phyloP scores from a whole-genome alignment of 64 coral and sea anemone genomes.

The Anthopleura sola region DNA sequence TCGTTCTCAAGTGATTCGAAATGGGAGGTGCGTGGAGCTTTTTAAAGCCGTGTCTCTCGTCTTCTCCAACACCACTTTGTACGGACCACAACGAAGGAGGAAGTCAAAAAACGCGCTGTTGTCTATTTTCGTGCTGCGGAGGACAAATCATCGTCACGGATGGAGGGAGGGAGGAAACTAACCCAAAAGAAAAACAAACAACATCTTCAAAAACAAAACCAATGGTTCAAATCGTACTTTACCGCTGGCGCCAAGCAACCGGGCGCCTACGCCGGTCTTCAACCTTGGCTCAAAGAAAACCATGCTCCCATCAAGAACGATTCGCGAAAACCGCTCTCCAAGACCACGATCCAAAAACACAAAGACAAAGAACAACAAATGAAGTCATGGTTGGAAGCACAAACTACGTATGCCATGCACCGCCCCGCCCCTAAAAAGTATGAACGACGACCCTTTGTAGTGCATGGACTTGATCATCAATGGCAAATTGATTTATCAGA shows the following conservation, averaged over 20 bases:
- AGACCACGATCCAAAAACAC: no score
- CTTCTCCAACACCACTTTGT: not conserved
- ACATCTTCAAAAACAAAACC: not conserved
- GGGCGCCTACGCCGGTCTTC: not conserved
- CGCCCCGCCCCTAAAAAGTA: not conserved
- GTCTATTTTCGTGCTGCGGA: not conserved
- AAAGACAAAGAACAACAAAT: not conserved
- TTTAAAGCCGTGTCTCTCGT: not conserved
- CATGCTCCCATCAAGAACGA: no score
- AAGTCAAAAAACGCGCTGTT: not conserved
- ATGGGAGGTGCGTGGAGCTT: not conserved
- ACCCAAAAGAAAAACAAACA: not conserved
- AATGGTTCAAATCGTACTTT: constrained; percentile 3
- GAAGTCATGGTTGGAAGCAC: not conserved
- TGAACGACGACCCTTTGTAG: not conserved
- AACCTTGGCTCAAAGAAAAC: not conserved
- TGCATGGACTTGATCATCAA: not conserved
- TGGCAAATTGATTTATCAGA: constrained; percentile 12
- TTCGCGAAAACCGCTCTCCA: no score
- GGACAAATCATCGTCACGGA: not conserved
- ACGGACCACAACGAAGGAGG: not conserved
- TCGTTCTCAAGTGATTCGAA: not conserved
- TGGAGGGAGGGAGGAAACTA: not conserved
- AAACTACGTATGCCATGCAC: not conserved
- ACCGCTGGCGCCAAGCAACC: not conserved